Percentiles rank a stretch among this genome's conserved stretches.
Conservation (phyloP, 2,888 invertebrate species). For the Trachelus tabidus region DNA sequence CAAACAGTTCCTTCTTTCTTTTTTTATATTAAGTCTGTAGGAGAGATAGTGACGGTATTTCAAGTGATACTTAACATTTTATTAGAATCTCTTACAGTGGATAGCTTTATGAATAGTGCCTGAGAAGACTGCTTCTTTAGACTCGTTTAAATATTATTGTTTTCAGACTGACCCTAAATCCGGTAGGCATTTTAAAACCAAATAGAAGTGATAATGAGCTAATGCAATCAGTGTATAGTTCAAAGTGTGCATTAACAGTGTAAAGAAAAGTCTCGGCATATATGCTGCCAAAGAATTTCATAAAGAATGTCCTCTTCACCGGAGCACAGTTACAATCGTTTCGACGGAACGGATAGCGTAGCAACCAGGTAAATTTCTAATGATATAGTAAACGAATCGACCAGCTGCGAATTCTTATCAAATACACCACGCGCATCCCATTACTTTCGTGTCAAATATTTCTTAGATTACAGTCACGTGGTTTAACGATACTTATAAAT, state of each 20-base stretch:
- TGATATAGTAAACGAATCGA: background rate
- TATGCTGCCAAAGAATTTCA: background rate
- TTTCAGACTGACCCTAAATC: background rate
- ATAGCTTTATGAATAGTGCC: background rate
- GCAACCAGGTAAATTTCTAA: constrained; percentile 16
- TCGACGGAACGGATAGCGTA: constrained; percentile 16
- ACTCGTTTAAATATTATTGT: background rate
- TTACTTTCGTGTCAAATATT: background rate
- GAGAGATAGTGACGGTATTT: background rate
- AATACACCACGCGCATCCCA: background rate
- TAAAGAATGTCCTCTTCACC: constrained; percentile 19
- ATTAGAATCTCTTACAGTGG: background rate
- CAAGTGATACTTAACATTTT: background rate
- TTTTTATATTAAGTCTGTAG: background rate
- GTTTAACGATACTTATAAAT: background rate
- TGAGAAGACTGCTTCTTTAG: background rate
- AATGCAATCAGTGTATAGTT: background rate
- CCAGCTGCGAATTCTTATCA: background rate
- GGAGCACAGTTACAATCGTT: constrained; percentile 20
- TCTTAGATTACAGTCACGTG: background rate
- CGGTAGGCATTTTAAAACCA: background rate
- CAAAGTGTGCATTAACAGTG: background rate
- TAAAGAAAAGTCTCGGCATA: background rate
- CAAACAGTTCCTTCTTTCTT: background rate
- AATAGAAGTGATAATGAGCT: background rate